These are phyloP conservation scores for Phoenicopterus ruber DNA, from an alignment of 2,113 vertebrate species.

Conservation along the genomic window DNA sequence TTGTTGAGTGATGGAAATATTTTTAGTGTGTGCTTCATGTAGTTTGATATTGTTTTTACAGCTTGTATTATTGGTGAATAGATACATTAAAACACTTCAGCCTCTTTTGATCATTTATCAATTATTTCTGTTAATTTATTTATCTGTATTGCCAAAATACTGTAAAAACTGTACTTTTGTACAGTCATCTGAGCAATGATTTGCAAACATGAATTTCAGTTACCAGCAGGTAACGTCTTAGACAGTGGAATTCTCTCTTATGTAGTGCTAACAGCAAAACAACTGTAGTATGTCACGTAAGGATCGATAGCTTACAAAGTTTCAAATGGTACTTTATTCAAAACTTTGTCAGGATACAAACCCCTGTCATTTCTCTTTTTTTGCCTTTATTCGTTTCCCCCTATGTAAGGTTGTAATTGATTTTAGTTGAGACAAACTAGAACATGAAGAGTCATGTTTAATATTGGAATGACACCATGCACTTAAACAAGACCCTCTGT, in stretches of 20 bases:
- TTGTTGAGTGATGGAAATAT: neutral
- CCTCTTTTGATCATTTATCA: neutral
- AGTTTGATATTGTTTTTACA: neutral
- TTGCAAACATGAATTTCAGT: neutral
- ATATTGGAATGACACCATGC: neutral
- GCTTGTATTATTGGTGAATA: neutral
- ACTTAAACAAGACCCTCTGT: neutral
- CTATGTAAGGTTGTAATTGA: neutral
- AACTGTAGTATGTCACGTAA: rapidly evolving
- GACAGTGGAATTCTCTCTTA: neutral
- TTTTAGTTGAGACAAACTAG: neutral
- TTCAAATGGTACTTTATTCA: neutral
- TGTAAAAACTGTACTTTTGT: neutral
- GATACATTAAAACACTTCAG: neutral
- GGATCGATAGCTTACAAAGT: neutral
- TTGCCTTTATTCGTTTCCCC: neutral
- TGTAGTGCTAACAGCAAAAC: neutral
- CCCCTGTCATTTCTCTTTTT: neutral
- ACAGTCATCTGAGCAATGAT: neutral
- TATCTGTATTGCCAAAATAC: neutral
- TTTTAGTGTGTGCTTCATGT: neutral
- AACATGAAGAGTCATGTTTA: neutral
- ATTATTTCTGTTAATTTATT: neutral
- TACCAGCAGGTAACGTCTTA: neutral
- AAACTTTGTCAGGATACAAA: neutral